Evolutionary conservation across 2,113 vertebrate species (phyloP).

Genomic region (Oncorhynchus tshawytscha): DNA sequence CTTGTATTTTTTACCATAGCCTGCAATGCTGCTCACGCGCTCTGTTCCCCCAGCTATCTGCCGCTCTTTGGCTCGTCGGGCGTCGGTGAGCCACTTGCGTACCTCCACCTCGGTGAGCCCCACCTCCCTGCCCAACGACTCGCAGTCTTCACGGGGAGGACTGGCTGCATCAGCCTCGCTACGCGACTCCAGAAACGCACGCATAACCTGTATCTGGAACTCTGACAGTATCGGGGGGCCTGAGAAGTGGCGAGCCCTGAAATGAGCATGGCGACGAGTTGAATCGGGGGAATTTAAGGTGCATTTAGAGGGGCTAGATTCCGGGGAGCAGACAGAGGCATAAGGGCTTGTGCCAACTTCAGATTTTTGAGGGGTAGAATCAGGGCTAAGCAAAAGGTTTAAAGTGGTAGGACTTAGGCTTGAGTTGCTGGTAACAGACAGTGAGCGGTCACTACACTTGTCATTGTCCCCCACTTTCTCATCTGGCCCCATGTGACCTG

Average conservation of each 20-base stretch:
- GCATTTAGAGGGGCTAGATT: constrained; percentile 53
- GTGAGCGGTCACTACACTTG: constrained; percentile 42
- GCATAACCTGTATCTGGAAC: constrained; percentile 77
- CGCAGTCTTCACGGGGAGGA: constrained; percentile 75
- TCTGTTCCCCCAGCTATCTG: constrained; percentile 39
- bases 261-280: constrained; percentile 40
- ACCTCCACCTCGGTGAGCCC: constrained; percentile 74
- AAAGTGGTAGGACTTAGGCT: constrained; percentile 63
- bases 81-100: constrained; percentile 69
- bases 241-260: constrained; percentile 30
- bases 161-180: constrained; percentile 71
- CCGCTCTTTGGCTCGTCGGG: constrained; percentile 62
- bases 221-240: constrained; percentile 68
- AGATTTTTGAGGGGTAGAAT: constrained; percentile 66
- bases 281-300: constrained; percentile 60
- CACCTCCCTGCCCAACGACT: constrained; percentile 74
- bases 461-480: constrained; percentile 15
- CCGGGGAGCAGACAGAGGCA: constrained; percentile 53
- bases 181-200: constrained; percentile 76
- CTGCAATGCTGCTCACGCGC: constrained; percentile 6
- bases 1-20: constrained; percentile 14
- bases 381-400: constrained; percentile 67
- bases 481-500: constrained; percentile 26
- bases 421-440: constrained; percentile 59
- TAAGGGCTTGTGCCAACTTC: constrained; percentile 58